Conservation (phyloP, 2,888 invertebrate species). For the Thereva nobilitata region DNA sequence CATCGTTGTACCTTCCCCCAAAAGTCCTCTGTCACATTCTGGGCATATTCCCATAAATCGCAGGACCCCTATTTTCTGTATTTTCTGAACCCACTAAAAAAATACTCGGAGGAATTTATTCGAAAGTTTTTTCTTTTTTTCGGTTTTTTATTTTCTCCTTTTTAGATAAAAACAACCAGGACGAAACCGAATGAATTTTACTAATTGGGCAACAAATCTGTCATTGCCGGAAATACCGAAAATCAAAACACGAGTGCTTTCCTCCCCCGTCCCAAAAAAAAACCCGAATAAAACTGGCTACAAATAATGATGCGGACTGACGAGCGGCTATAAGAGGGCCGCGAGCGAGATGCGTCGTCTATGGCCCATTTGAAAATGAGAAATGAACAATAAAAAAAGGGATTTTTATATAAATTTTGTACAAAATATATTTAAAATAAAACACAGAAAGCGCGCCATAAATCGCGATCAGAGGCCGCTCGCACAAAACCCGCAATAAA, state of each 20-base stretch:
- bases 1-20: neutral
- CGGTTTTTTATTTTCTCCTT: slow-evolving; percentile 6
- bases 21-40: slow-evolving; percentile 40
- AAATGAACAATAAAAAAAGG: too few species aligned
- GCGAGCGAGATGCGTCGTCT: too few species aligned
- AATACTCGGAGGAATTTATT: slow-evolving; percentile 35
- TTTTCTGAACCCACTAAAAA: slow-evolving; percentile 42
- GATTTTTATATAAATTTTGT: too few species aligned
- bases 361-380: too few species aligned
- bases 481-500: neutral
- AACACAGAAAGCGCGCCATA: too few species aligned
- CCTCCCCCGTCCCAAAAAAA: neutral
- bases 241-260: neutral
- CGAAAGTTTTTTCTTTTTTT: slow-evolving; percentile 19
- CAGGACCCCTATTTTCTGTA: slow-evolving; percentile 43
- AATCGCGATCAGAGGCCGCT: too few species aligned
- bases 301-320: too few species aligned
- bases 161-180: slow-evolving; percentile 13
- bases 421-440: too few species aligned
- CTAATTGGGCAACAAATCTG: slow-evolving; percentile 58
- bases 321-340: too few species aligned
- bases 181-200: slow-evolving; percentile 44
- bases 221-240: slow-evolving; percentile 54
- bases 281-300: neutral
- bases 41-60: slow-evolving; percentile 44